phyloP scores from a whole-genome alignment of 2,888 invertebrate genomes.

The Rotaria macrura region DNA sequence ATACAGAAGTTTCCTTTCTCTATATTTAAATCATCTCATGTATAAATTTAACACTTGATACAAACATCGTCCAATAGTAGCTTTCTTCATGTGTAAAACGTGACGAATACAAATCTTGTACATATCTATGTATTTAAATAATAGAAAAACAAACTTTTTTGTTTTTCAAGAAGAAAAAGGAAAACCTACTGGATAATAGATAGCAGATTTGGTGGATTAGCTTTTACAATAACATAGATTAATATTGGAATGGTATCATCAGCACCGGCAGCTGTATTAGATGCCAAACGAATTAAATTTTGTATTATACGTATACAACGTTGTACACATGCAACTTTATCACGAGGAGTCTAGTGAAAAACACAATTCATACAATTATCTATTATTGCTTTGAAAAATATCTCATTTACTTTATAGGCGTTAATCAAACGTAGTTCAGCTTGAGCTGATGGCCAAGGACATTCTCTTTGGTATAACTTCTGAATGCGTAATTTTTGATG shows the following conservation, averaged over 20 bases:
- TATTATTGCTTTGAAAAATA: neutral
- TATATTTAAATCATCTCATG: neutral
- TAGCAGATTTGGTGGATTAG: slow-evolving; percentile 81
- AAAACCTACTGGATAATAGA: slow-evolving; percentile 61
- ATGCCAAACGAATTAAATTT: slow-evolving; percentile 75
- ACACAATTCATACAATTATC: slow-evolving; percentile 11
- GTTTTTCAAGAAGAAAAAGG: too few species aligned
- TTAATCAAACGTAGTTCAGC: slow-evolving; percentile 73
- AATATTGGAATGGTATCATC: slow-evolving; percentile 93
- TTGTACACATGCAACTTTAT: slow-evolving; percentile 70
- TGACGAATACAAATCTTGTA: neutral
- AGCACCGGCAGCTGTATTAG: slow-evolving; percentile 65
- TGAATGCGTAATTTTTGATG: slow-evolving; percentile 74
- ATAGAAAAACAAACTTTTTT: too few species aligned
- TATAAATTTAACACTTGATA: slow-evolving; percentile 2
- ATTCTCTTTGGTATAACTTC: slow-evolving; percentile 51
- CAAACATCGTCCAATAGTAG: slow-evolving; percentile 16
- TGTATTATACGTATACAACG: slow-evolving; percentile 83
- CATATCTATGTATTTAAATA: neutral
- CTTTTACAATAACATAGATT: slow-evolving; percentile 88
- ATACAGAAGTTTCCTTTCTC: neutral
- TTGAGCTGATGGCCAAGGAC: slow-evolving; percentile 90
- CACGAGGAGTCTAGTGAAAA: slow-evolving; percentile 61
- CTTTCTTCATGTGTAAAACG: slow-evolving; percentile 4
- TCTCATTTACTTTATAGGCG: slow-evolving; percentile 61